Evolutionary conservation across 2,113 vertebrate genomes (phyloP).

Genomic region (Chloropsis hardwickii): DNA sequence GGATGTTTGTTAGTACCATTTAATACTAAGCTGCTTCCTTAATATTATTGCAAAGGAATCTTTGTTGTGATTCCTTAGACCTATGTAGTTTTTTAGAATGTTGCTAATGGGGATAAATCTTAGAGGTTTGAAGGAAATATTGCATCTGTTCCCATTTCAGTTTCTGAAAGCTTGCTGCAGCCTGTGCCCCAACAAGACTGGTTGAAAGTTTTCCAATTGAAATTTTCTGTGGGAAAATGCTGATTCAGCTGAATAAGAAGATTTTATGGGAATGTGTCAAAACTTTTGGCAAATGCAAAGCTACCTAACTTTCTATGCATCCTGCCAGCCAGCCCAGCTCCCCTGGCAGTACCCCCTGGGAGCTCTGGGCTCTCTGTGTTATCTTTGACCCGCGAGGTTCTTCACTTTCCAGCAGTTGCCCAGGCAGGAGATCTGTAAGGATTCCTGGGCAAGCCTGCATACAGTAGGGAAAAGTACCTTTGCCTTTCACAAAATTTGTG

Average conservation of each 20-base stretch:
- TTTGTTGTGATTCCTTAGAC: not conserved
- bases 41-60: not conserved
- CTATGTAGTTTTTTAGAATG: not conserved
- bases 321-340: not conserved
- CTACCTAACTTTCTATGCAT: not conserved
- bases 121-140: not conserved
- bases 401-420: not conserved
- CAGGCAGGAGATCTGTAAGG: not conserved
- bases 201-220: not conserved
- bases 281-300: not conserved
- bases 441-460: not conserved
- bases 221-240: slow-evolving; percentile 22
- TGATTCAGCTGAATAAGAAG: slow-evolving; percentile 7
- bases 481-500: not conserved
- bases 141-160: slow-evolving; percentile 20
- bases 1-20: not conserved
- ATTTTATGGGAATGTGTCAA: not conserved
- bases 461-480: not conserved
- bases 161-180: slow-evolving; percentile 22
- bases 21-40: not conserved
- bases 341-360: not conserved
- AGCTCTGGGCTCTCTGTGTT: not conserved
- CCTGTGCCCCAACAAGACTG: not conserved
- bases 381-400: not conserved
- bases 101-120: not conserved